phyloP scores from a whole-genome alignment of 2,888 invertebrate species.

The Platycheirus rosarum region DNA sequence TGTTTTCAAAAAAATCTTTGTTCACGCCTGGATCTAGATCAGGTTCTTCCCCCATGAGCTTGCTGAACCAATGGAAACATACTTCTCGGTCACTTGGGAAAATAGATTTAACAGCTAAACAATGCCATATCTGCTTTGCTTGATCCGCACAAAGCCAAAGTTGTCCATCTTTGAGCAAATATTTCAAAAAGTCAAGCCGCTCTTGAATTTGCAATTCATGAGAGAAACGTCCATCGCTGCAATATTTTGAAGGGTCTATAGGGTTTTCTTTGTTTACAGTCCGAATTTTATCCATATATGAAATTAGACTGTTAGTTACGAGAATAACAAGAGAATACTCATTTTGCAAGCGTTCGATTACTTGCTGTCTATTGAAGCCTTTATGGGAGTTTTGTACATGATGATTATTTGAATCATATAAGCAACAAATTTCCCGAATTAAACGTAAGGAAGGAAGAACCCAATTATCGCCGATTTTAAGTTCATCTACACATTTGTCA shows the following conservation, averaged over 20 bases:
- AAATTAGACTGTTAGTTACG: conserved; percentile 95
- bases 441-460: conserved; percentile 97
- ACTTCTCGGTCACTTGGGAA: conserved; percentile 96
- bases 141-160: conserved; percentile 98
- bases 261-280: conserved; percentile 84
- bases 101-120: conserved; percentile 96
- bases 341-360: conserved; percentile 94
- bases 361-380: conserved; percentile 86
- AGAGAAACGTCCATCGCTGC: conserved; percentile 94
- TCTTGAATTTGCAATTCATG: conserved; percentile 97
- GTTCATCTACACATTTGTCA: conserved; percentile 97
- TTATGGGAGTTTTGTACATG: conserved; percentile 82
- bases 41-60: conserved; percentile 97
- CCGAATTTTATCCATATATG: conserved; percentile 94
- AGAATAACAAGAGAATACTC: conserved; percentile 96
- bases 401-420: conserved; percentile 89
- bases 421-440: conserved; percentile 96
- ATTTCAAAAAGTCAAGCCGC: conserved; percentile 95
- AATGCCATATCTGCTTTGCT: conserved; percentile 98
- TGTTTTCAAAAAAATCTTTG: conserved; percentile 97
- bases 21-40: conserved; percentile 98
- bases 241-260: conserved; percentile 90
- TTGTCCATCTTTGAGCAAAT: conserved; percentile 96
- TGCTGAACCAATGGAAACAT: conserved; percentile 99
- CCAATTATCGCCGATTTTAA: conserved; percentile 94